These are phyloP conservation scores for Nipponia nippon DNA, from an alignment of 2,113 vertebrate genomes.

Conservation along the genomic window DNA sequence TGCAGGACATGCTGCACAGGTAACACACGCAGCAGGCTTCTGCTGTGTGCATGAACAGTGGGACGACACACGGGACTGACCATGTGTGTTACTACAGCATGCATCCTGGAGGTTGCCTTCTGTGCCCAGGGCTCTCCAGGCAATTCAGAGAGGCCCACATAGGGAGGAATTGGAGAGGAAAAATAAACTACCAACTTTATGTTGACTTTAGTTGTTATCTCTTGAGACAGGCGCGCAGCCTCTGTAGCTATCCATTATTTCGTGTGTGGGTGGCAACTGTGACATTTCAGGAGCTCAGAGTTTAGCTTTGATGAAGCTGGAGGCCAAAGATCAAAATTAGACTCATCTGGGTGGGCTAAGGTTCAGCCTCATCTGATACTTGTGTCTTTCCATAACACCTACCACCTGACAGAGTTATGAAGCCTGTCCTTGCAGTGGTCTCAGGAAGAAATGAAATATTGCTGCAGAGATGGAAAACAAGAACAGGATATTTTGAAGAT, in stretches of 20 bases:
- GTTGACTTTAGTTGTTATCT: background rate
- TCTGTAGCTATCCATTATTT: background rate
- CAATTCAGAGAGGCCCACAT: background rate
- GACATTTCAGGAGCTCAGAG: constrained; percentile 23
- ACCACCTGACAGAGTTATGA: background rate
- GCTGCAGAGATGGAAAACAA: background rate
- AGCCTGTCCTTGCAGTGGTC: background rate
- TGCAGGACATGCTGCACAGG: fast-evolving
- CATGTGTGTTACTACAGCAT: fast-evolving
- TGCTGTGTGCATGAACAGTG: background rate
- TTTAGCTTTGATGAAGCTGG: background rate
- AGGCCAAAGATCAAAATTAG: constrained; percentile 18
- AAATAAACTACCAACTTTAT: background rate
- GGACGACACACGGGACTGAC: background rate
- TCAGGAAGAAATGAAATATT: background rate
- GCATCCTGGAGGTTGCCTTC: background rate
- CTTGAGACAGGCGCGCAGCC: background rate
- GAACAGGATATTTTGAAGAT: background rate
- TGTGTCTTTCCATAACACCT: background rate
- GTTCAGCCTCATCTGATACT: background rate
- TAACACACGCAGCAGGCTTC: fast-evolving
- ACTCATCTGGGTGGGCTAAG: background rate
- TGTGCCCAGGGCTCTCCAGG: background rate
- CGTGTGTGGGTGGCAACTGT: background rate
- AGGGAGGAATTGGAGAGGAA: background rate